Evolutionary conservation across 2,797 vertebrate genomes (phyloP).

Genomic region (Gallinago nigripennis): DNA sequence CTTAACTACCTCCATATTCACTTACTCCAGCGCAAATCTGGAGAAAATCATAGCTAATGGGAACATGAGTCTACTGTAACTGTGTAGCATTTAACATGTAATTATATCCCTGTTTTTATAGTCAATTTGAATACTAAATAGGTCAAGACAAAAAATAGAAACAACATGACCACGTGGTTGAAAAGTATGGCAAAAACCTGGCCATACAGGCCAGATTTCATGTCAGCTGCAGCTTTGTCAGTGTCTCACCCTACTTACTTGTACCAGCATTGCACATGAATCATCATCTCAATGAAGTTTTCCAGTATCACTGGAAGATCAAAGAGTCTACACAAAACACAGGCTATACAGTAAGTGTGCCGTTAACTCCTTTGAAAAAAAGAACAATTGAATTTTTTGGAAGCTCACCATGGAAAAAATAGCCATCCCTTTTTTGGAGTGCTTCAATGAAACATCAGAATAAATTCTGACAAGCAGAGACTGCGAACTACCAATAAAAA

Average conservation of each 20-base stretch:
- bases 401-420: neutral
- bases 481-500: neutral
- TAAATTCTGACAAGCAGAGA: neutral
- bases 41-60: neutral
- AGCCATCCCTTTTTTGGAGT: neutral
- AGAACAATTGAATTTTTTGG: neutral
- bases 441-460: neutral
- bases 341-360: neutral
- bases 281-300: neutral
- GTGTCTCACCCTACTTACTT: neutral
- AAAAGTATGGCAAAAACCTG: neutral
- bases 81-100: neutral
- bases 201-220: neutral
- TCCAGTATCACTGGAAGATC: neutral
- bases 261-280: neutral
- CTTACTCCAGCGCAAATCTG: neutral
- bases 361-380: neutral
- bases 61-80: neutral
- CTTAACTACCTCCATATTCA: neutral
- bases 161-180: neutral
- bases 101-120: neutral
- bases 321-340: neutral
- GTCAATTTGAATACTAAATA: neutral
- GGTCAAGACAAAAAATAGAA: neutral
- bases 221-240: neutral